These are phyloP conservation scores for Thymelicus sylvestris DNA, from an alignment of 2,888 invertebrate species.

Conservation along the genomic window DNA sequence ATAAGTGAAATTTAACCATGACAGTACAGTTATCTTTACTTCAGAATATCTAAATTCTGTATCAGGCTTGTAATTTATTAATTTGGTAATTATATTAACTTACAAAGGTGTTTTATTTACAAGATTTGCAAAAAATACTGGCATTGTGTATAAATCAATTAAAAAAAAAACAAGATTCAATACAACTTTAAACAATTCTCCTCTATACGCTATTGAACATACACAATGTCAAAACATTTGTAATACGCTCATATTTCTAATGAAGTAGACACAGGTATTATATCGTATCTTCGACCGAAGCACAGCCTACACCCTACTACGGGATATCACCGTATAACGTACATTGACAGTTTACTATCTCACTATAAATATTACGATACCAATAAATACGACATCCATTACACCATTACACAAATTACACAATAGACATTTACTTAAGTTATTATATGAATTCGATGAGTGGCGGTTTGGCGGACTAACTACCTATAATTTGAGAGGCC, in stretches of 20 bases:
- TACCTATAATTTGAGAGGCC: neutral
- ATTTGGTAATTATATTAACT: too few species aligned
- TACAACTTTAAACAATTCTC: too few species aligned
- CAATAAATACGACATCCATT: conserved; percentile 3
- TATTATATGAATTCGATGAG: too few species aligned
- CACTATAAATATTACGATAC: neutral
- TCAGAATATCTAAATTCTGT: too few species aligned
- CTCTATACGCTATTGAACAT: too few species aligned
- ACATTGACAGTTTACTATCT: conserved; percentile 4
- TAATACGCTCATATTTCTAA: neutral
- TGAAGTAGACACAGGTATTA: neutral
- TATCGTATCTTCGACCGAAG: conserved; percentile 17
- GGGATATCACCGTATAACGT: conserved; percentile 10
- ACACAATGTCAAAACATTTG: neutral
- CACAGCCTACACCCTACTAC: conserved; percentile 22
- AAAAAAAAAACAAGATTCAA: neutral
- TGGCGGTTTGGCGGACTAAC: too few species aligned
- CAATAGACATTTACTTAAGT: neutral
- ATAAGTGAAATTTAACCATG: too few species aligned
- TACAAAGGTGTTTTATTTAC: neutral
- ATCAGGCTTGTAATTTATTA: too few species aligned
- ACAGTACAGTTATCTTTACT: too few species aligned
- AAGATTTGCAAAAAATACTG: neutral
- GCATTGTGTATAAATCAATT: neutral
- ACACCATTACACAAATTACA: neutral